Conservation (phyloP, 2,113 vertebrate genomes). For the Gadus chalcogrammus region DNA sequence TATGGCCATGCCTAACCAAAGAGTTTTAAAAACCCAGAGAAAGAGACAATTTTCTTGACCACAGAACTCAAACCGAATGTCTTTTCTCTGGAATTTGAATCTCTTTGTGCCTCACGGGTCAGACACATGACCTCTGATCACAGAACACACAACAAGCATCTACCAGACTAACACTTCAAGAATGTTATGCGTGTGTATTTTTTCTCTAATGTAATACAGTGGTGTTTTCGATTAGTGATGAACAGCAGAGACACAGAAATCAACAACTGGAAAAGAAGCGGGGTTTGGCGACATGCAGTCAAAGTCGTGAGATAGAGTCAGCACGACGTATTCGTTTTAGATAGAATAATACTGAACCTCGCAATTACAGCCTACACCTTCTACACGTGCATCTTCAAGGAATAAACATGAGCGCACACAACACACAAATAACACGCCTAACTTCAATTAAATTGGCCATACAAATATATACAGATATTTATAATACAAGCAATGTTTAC, state of each 20-base stretch:
- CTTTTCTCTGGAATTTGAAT: constrained; percentile 21
- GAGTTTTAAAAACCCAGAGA: constrained; percentile 34
- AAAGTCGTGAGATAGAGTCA: too few relatives aligned
- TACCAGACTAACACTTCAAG: constrained; percentile 29
- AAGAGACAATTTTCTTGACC: neutral
- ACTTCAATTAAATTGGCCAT: too few relatives aligned
- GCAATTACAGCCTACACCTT: too few relatives aligned
- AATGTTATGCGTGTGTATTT: constrained; percentile 42
- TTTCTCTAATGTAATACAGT: neutral
- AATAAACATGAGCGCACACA: neutral
- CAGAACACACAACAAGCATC: constrained; percentile 19
- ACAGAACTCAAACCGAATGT: neutral
- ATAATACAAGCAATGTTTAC: too few relatives aligned
- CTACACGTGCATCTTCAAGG: neutral
- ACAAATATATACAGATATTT: too few relatives aligned
- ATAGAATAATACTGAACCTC: too few relatives aligned
- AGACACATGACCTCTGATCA: constrained; percentile 7
- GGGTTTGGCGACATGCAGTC: too few relatives aligned
- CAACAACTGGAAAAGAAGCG: too few relatives aligned
- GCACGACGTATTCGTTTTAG: too few relatives aligned
- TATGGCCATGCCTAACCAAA: constrained; percentile 46
- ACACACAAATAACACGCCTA: neutral
- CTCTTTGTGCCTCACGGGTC: constrained; percentile 46
- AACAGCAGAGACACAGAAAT: too few relatives aligned
- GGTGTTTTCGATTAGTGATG: neutral